Percentiles rank a stretch among this genome's conserved stretches.
Conservation (phyloP, 1,140 invertebrate species). For the Aphis gossypii region DNA sequence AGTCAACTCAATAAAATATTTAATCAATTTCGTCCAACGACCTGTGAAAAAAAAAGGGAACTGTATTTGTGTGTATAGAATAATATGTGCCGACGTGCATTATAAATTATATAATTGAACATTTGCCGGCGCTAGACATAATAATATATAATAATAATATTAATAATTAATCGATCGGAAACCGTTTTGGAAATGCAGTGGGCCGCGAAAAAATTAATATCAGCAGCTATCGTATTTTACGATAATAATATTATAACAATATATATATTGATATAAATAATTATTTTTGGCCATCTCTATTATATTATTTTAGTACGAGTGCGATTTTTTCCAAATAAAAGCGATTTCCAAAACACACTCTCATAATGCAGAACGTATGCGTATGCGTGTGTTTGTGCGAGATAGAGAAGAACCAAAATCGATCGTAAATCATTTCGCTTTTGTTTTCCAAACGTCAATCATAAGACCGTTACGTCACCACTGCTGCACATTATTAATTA, state of each 20-base stretch:
- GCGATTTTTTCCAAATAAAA: neutral
- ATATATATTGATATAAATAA: too few species aligned
- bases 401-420: neutral
- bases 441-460: neutral
- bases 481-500: neutral
- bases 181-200: neutral
- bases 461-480: neutral
- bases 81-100: neutral
- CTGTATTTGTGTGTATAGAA: neutral
- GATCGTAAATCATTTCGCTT: neutral
- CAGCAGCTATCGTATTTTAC: too few species aligned
- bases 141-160: neutral
- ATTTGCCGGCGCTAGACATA: neutral
- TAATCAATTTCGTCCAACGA: neutral
- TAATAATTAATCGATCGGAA: neutral
- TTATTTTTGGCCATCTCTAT: neutral
- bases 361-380: too few species aligned
- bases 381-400: too few species aligned
- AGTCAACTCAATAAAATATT: neutral
- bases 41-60: neutral
- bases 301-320: neutral
- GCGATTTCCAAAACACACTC: neutral
- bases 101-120: neutral
- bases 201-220: neutral
- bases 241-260: neutral